A percentile compares a stretch with the other conserved stretches of the same genome.
phyloP scores from a whole-genome alignment of 2,888 invertebrate genomes.

The Chrysodeixis includens region DNA sequence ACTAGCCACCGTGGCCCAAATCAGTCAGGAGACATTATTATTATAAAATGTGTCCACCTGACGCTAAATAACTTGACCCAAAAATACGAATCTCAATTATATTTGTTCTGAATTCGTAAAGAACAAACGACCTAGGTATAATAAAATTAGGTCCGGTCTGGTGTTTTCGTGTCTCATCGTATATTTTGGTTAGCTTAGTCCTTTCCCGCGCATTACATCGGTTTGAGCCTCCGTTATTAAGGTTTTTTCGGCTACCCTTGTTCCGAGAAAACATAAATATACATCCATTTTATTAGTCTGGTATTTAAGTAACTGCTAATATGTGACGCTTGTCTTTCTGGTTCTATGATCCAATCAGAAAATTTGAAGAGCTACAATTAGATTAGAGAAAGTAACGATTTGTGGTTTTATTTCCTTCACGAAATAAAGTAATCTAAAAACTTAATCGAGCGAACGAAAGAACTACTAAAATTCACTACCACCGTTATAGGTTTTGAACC shows the following conservation, averaged over 20 bases:
- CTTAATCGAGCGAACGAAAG: no score
- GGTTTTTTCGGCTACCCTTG: constrained; percentile 4
- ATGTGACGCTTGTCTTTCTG: background rate
- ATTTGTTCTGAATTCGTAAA: background rate
- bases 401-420: no score
- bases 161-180: background rate
- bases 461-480: no score
- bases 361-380: no score
- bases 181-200: background rate
- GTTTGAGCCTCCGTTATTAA: constrained; percentile 4
- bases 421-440: no score
- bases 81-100: background rate
- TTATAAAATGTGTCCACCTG: background rate
- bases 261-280: constrained; percentile 1
- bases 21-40: no score
- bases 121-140: constrained; percentile 1
- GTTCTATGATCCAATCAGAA: background rate
- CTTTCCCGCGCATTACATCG: background rate
- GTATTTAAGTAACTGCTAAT: constrained; percentile 3
- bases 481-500: no score
- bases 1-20: no score
- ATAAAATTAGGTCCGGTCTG: constrained; percentile 4
- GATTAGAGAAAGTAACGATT: no score
- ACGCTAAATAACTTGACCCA: background rate
- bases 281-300: background rate